Conservation (phyloP, 1,140 invertebrate genomes). For the Drosophila bipectinata region DNA sequence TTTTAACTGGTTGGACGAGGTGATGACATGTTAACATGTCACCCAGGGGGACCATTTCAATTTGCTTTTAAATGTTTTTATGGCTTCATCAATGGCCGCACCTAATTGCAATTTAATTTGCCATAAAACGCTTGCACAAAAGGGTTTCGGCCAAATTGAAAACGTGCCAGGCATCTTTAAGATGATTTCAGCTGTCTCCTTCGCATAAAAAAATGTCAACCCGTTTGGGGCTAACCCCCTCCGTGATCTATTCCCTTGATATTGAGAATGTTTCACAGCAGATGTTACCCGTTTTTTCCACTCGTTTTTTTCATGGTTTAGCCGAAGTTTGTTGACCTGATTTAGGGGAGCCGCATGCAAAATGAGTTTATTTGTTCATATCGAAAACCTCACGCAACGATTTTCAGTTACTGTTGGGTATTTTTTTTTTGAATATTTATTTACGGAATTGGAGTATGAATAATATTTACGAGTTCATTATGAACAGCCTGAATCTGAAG, state of each 20-base stretch:
- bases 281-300: slow-evolving; percentile 26
- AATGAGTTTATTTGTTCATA: slow-evolving; percentile 43
- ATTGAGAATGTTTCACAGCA: slow-evolving; percentile 31
- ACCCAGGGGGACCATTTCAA: slow-evolving; percentile 44
- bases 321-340: slow-evolving; percentile 49
- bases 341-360: slow-evolving; percentile 33
- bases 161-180: slow-evolving; percentile 69
- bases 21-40: slow-evolving; percentile 52
- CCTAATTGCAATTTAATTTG: slow-evolving; percentile 78
- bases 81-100: slow-evolving; percentile 64
- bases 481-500: slow-evolving; percentile 35
- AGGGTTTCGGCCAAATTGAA: slow-evolving; percentile 72
- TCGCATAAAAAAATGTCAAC: slow-evolving; percentile 50
- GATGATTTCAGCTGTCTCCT: slow-evolving; percentile 39
- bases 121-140: slow-evolving; percentile 67
- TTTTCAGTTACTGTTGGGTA: slow-evolving; percentile 1
- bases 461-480: slow-evolving; percentile 49
- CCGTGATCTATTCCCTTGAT: slow-evolving; percentile 35
- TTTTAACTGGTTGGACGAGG: slow-evolving; percentile 41
- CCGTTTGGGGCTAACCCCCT: slow-evolving; percentile 11
- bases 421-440: slow-evolving; percentile 36
- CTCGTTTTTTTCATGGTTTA: slow-evolving; percentile 4
- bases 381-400: slow-evolving; percentile 34
- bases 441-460: slow-evolving; percentile 53
- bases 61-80: slow-evolving; percentile 63